Evolutionary conservation across 2,888 invertebrate species (phyloP), one percentile per base, ranked within the genome.

Genomic region (Cristatella mucedo): DNA sequence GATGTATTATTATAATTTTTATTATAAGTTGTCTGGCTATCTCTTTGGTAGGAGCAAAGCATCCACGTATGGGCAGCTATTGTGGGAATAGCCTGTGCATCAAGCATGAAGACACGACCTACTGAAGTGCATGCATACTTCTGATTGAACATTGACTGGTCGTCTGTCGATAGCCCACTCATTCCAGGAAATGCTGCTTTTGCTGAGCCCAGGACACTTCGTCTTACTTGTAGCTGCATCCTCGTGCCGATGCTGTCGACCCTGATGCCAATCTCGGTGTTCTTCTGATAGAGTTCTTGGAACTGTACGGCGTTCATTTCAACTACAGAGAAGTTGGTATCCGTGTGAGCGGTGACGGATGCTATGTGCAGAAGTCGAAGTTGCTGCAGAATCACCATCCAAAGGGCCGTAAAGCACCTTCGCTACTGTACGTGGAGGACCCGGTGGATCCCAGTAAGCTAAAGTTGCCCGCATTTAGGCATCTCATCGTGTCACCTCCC

Each of bases 341-440:
- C 52, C 73, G 89, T 49, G 80, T 93, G 51, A 84, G 85, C 69
- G 81, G 82, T 59, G 89, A 87, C 29, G 93, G 91, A 36, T 76
- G 80, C 41, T 93, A 91, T 66, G 80, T 91, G 55, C 80, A 83
- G 49, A 93, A 93, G 69, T 83, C 84, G 66, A 86, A 89, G 55
- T 56, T 65, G 32, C 86, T 91, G 85, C 78, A 82, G 52, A 15
- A 26, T 4, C 6, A 22, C 24, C n/a, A n/a, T n/a, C 86, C 91
- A 85, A 31, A 18, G 15, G 85, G 86, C 66, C 89, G 89, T 1
- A 85, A 89, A 68, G 73, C 89, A 36, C 62, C 86, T 3, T 87
- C 91, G 47, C 70, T 93, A 60, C 71, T 97, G 48, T 93, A 91
- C 63, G 93, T 97, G 53, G 93, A 95, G 70, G 97, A 97, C 72